Evolutionary conservation across 37 sponge, comb jelly and placozoan genomes (phyloP), one percentile per base, ranked within the genome.

Genomic region (Mnemiopsis leidyi): DNA sequence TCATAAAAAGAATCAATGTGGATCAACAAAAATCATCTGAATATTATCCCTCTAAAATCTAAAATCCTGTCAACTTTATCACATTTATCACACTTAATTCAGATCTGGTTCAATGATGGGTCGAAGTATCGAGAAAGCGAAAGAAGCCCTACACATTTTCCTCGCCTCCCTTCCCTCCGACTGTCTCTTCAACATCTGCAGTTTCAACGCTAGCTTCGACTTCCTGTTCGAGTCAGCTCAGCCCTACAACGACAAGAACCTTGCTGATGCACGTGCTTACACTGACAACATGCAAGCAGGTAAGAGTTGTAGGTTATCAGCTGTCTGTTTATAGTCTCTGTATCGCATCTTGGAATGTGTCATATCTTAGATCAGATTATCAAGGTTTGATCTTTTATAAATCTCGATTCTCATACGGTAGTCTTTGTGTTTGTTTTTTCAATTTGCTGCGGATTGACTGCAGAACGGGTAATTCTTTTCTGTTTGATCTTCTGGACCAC

Each of bases 61-160:
- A n/a, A n/a, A n/a, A n/a, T n/a, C n/a, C n/a, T n/a, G n/a, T n/a
- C n/a, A n/a, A n/a, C n/a, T n/a, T n/a, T n/a, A n/a, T n/a, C n/a
- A 13, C 13, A 48, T 48, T 48, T 5, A 48, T 48, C 75, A 23
- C 33, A 40, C 30, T 0, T 39, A 29, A 25, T 39, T 40, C 90
- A 85, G 90, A 39, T 85, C 90, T 0, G 90, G 90, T 25, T 85
- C 90, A 1, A 85, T 85, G 90, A 85, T 39, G 90, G 90, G 90
- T 2, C 40, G 90, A 61, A 85, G 90, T 26, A 85, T 85, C 40
- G 90, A 85, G 61, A 85, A 85, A 85, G 90, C 90, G 30, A 85
- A 85, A 29, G 90, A 85, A 85, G 90, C 90, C 35, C 90, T 85
- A n/a, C 90, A 85, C 90, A 26, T 85, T 2, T 85, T 85, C 90